Base-by-base conservation (phyloP, 2,113 vertebrate genomes). In the Nyctereutes procyonoides region DNA sequence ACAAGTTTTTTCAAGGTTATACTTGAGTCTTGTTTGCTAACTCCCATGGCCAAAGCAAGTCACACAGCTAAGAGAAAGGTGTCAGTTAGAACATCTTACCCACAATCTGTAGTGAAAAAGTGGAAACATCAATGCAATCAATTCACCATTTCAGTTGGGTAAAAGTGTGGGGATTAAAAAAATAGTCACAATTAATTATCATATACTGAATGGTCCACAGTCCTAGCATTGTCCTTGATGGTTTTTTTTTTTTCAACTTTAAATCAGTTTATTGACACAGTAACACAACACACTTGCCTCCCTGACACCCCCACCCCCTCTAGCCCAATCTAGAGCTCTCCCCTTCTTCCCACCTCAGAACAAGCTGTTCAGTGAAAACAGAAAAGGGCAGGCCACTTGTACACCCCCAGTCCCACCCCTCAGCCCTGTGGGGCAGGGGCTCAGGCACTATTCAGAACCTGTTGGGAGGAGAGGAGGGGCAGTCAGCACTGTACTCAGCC, bases 181-280 rank as follows among this genome's bases (percentile, higher is more conserved):
- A 83, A 20, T 62, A 86, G 48, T 24, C 22, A 53, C 76, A 65
- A n/a, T 65, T 81, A 6, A 30, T 90, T 69, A n/a, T 83, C 17
- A 32, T 9, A 65, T 69, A 51, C 15, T 62, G 38, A 79, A 69
- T 22, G 17, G 5, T 28, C 62, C 11, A 35, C 9, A 51, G 32
- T 35, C 30, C 15, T 88, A 53, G 28, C 19, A 24, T 96, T 76
- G 32, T 32, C 6, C 13, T 79, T 87, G 0, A 51, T 51, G 30
- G 12, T 10, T n/a, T 38, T 38, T 38, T 38, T 3, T 38, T 38
- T 43, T 43, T 43, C 8, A 98, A 96, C 97, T 98, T 98, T 97
- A 95, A 98, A 96, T 97, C 96, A 94, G 96, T 98, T 98, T 98
- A 98, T 98, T 98, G 97, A 98, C 98, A 98, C 95, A 98, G 90